These are phyloP conservation scores for Kradibia gibbosae DNA, from an alignment of 1,140 invertebrate species.

Conservation along the genomic window DNA sequence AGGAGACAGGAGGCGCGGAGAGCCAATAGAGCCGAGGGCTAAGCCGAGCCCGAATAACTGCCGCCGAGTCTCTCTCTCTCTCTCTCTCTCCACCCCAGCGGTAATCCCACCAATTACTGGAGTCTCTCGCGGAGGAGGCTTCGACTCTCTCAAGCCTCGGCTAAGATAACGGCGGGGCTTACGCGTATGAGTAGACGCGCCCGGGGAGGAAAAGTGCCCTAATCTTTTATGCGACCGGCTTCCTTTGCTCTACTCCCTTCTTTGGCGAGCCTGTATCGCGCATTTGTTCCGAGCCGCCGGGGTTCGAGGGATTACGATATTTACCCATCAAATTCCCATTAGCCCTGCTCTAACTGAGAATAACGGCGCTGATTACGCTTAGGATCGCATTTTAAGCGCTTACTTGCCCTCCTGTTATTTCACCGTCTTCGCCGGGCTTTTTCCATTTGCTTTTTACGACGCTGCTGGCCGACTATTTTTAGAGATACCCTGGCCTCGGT, in stretches of 20 bases:
- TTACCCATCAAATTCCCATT: slow-evolving; percentile 34
- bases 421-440: background rate
- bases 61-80: slow-evolving; percentile 3
- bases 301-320: background rate
- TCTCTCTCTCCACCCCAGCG: background rate
- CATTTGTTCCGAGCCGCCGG: background rate
- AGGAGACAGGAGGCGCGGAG: slow-evolving; percentile 24
- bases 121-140: background rate
- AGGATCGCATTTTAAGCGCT: slow-evolving; percentile 12
- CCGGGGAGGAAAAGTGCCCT: background rate
- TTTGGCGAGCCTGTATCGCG: background rate
- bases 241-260: background rate
- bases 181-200: background rate
- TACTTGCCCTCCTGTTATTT: background rate
- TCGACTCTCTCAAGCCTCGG: slow-evolving; percentile 19
- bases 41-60: slow-evolving; percentile 30
- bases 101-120: slow-evolving; percentile 46
- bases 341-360: slow-evolving; percentile 23
- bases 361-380: background rate
- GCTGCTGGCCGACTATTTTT: background rate
- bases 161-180: slow-evolving; percentile 4
- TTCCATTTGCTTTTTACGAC: background rate
- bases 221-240: background rate
- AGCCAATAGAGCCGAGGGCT: background rate
- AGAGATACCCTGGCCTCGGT: background rate